Evolutionary conservation across 2,888 invertebrate species (phyloP).

Genomic region (Eupeodes luniger): DNA sequence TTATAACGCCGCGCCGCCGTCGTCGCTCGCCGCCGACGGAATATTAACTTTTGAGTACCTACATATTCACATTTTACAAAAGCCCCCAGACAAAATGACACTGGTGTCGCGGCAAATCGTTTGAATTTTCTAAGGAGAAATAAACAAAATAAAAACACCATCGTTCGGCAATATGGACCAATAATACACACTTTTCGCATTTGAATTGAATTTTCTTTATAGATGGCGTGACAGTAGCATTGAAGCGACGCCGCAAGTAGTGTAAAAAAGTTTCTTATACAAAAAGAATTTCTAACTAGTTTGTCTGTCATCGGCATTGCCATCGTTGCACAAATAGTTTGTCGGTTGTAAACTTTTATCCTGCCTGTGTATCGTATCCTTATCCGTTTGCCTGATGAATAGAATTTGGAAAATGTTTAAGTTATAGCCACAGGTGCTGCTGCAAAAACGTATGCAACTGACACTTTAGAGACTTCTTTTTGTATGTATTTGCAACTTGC

Average conservation of each 20-base stretch:
- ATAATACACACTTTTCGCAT: not conserved
- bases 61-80: not conserved
- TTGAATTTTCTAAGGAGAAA: not conserved
- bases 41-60: not conserved
- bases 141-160: conserved; percentile 13
- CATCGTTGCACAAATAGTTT: not conserved
- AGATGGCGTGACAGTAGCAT: not conserved
- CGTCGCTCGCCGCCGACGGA: not conserved
- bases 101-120: not conserved
- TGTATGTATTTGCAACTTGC: not conserved
- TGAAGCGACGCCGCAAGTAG: not conserved
- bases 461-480: not conserved
- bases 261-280: not conserved
- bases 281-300: conserved; percentile 11
- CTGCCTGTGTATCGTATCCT: not conserved
- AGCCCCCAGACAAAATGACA: not conserved
- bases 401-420: not conserved
- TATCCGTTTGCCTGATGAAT: no score
- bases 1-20: conserved; percentile 4
- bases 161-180: not conserved
- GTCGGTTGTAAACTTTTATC: conserved; percentile 7
- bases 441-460: not conserved
- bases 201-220: not conserved
- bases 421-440: conserved; percentile 30
- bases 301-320: not conserved